Evolutionary conservation across 2,888 invertebrate species (phyloP).

Genomic region (Meteorus colon): DNA sequence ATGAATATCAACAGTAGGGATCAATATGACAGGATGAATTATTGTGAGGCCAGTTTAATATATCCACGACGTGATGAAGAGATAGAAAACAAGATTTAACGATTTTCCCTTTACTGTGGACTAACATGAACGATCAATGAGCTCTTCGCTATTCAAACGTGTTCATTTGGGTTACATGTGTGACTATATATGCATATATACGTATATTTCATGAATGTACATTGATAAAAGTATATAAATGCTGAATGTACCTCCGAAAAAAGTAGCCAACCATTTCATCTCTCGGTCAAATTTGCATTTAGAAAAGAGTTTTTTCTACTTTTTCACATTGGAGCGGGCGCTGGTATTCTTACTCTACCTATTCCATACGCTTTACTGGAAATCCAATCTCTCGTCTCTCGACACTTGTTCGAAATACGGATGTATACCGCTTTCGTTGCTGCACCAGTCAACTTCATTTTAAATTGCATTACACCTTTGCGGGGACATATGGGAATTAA

Average conservation of each 20-base stretch:
- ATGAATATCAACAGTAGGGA: too few relatives aligned
- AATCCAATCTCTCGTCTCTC: slow-evolving; percentile 28
- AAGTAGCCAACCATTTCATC: not conserved
- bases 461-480: slow-evolving; percentile 13
- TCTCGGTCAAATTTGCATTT: slow-evolving; percentile 60
- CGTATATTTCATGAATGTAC: not conserved
- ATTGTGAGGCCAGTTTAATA: too few relatives aligned
- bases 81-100: not conserved
- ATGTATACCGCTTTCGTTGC: not conserved
- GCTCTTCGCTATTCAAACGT: not conserved
- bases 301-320: slow-evolving; percentile 57
- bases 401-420: slow-evolving; percentile 25
- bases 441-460: slow-evolving; percentile 15
- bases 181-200: not conserved
- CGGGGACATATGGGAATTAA: not conserved
- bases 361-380: slow-evolving; percentile 5
- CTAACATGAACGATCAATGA: slow-evolving; percentile 7
- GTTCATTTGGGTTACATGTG: not conserved
- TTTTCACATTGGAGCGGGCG: not conserved
- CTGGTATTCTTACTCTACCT: not conserved
- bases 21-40: too few relatives aligned
- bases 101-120: not conserved
- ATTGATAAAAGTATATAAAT: not conserved
- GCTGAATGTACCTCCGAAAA: not conserved
- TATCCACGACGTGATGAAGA: not conserved